These are phyloP conservation scores for Fregata magnificens DNA, from an alignment of 2,113 vertebrate genomes.

Conservation along the genomic window DNA sequence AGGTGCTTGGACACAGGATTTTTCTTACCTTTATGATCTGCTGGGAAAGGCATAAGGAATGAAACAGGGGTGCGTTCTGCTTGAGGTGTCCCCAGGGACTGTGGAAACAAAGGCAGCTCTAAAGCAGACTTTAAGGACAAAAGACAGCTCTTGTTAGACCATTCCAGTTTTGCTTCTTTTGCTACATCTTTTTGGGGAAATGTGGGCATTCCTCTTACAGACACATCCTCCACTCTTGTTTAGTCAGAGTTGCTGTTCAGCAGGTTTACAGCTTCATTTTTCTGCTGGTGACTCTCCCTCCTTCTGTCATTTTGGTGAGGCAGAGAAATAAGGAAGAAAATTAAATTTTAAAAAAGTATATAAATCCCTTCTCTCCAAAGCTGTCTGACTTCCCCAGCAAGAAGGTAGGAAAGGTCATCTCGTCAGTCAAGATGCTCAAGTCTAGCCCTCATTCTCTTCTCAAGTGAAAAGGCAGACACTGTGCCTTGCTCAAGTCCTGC, in stretches of 20 bases:
- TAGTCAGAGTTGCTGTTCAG: not conserved
- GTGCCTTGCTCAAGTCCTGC: not conserved
- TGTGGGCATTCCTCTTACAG: not conserved
- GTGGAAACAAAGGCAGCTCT: not conserved
- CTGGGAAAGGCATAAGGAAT: not conserved
- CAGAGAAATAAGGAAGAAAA: not conserved
- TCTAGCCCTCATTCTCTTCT: not conserved
- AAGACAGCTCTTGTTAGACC: not conserved
- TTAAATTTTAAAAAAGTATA: not conserved
- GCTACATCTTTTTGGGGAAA: not conserved
- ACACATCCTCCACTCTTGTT: not conserved
- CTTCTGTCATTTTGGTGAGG: not conserved
- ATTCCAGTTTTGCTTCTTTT: not conserved
- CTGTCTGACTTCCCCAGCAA: not conserved
- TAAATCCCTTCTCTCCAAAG: not conserved
- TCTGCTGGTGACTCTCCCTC: not conserved
- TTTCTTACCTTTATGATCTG: not conserved
- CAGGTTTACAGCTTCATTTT: not conserved
- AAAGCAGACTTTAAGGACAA: not conserved
- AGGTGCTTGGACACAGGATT: not conserved
- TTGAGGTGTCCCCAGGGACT: not conserved
- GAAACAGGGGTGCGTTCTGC: not conserved
- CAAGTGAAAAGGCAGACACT: not conserved
- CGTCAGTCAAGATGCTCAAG: not conserved
- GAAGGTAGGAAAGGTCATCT: not conserved